Conservation (phyloP, 2,797 vertebrate species). For the Carcharodon carcharias region DNA sequence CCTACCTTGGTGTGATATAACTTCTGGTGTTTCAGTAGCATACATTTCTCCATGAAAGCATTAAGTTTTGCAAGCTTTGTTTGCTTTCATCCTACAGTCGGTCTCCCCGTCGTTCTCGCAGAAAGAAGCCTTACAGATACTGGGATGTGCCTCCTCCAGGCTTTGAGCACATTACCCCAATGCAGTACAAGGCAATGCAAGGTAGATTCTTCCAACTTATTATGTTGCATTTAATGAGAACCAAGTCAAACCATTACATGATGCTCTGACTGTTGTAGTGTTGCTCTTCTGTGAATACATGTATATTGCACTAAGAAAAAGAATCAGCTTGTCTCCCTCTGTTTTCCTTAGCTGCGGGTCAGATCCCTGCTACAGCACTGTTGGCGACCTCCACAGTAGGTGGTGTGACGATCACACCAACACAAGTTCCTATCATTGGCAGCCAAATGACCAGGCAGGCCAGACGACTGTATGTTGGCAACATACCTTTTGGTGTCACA, state of each 20-base stretch:
- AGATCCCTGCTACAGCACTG: conserved; percentile 62
- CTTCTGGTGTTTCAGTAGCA: background rate
- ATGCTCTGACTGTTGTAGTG: background rate
- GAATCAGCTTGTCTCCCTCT: background rate
- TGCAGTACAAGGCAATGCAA: conserved; percentile 72
- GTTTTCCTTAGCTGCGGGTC: conserved; percentile 55
- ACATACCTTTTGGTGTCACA: conserved; percentile 65
- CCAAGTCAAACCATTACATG: background rate
- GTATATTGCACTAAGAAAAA: background rate
- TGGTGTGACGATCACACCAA: conserved; percentile 53
- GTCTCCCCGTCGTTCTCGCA: conserved; percentile 57
- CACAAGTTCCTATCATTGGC: conserved; percentile 58
- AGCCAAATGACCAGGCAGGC: conserved; percentile 69
- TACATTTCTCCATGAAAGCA: background rate
- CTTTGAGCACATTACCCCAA: conserved; percentile 69
- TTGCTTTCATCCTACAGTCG: conserved; percentile 47
- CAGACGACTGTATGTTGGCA: conserved; percentile 63
- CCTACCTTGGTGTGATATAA: background rate
- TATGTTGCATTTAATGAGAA: background rate
- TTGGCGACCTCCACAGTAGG: conserved; percentile 54
- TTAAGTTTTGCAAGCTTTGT: background rate
- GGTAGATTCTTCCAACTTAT: conserved; percentile 47
- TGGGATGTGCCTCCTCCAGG: conserved; percentile 70
- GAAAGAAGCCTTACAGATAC: conserved; percentile 62
- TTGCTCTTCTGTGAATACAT: background rate